Conservation (phyloP, 2,113 vertebrate genomes). For the Crotalus viridis region DNA sequence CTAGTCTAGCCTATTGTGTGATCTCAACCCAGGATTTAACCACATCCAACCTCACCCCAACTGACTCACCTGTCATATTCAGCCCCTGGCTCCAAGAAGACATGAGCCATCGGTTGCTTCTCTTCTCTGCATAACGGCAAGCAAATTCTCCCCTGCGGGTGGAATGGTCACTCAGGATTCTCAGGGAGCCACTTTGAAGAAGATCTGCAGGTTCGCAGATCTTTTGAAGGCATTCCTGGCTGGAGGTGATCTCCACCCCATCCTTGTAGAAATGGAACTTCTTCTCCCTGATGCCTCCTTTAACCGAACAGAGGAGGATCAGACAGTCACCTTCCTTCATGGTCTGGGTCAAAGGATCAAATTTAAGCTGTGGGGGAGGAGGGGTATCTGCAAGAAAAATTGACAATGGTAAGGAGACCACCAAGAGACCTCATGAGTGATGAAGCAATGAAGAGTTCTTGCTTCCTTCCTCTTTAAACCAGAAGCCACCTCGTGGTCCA, state of each 20-base stretch:
- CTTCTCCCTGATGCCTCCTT: background rate
- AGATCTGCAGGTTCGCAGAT: background rate
- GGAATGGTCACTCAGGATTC: background rate
- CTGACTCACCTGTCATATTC: background rate
- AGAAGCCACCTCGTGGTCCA: background rate
- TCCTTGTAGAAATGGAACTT: slow-evolving; percentile 16
- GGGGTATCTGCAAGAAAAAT: background rate
- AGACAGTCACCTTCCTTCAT: background rate
- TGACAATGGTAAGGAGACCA: background rate
- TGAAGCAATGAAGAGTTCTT: background rate
- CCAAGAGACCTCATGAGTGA: background rate
- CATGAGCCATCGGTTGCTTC: background rate
- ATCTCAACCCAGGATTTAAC: no score
- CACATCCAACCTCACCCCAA: background rate
- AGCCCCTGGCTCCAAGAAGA: background rate
- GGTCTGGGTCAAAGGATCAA: background rate
- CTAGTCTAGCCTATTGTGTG: no score
- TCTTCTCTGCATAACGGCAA: background rate
- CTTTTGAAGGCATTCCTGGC: no score
- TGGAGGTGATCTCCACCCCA: background rate
- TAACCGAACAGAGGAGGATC: background rate
- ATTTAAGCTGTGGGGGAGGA: background rate
- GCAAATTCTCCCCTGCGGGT: background rate
- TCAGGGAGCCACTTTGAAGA: background rate
- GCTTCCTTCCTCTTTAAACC: background rate